Conservation (phyloP, 2,797 vertebrate species). For the Melanotaenia pygmaea region DNA sequence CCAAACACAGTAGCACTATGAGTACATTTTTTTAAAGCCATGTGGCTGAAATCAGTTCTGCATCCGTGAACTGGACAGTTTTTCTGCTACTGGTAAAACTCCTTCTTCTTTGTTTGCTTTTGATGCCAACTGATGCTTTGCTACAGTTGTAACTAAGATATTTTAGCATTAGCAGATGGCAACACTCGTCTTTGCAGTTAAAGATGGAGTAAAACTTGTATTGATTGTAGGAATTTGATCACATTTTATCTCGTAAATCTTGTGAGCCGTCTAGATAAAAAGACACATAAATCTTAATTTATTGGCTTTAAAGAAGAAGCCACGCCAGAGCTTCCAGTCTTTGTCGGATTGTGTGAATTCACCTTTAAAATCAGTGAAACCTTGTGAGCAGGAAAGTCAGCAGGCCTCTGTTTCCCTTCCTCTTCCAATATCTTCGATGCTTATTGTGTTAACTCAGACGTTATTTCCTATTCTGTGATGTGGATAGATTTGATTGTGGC, state of each 20-base stretch:
- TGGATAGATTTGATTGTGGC: background rate
- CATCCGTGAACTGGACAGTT: too few species aligned
- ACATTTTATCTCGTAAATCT: background rate
- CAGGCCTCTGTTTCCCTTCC: background rate
- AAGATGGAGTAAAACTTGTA: background rate
- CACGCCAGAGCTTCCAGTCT: background rate
- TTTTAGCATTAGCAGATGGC: background rate
- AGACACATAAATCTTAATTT: background rate
- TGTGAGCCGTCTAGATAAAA: background rate
- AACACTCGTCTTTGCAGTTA: background rate
- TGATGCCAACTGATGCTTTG: background rate
- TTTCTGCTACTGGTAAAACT: background rate
- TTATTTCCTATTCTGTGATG: conserved; percentile 36
- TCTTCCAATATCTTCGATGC: background rate
- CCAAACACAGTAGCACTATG: background rate
- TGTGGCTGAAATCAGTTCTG: background rate
- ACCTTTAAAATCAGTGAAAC: background rate
- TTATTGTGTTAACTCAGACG: background rate
- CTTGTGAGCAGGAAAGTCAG: background rate
- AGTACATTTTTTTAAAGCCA: background rate
- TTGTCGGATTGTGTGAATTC: background rate
- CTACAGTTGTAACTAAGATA: background rate
- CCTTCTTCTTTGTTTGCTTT: background rate
- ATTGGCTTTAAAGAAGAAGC: background rate
- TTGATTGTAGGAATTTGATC: background rate